Evolutionary conservation across 1,140 invertebrate species (phyloP), one percentile per base, ranked within the genome.

Genomic region (Delia radicum): DNA sequence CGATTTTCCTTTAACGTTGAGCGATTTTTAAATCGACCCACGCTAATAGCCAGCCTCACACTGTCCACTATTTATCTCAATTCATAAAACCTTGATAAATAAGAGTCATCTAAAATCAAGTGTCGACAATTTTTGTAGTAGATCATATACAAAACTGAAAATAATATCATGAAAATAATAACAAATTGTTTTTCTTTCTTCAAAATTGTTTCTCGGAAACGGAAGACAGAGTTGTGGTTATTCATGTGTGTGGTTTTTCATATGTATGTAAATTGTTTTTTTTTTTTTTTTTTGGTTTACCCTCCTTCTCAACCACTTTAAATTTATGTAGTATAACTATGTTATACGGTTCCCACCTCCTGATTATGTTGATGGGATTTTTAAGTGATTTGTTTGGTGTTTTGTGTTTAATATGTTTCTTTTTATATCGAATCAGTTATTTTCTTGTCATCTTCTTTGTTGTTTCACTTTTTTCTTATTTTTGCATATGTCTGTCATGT

Each of bases 331-430:
- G 33, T 0, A 2, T 37, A 10, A 10, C 13, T 13, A 37, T 55
- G 48, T 55, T 28, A 24, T 26, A 5, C 10, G 4, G n/a, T 4
- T 67, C 29, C 63, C 28, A 65, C 62, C 62, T 33, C 29, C 18
- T 33, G 65, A 69, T 69, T 69, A 69, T 69, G 65, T 33, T 37
- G 31, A 69, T 33, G 65, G 65, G 18, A 4, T 55, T 55, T 69
- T 69, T 69, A 69, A 69, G 65, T 69, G 65, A 69, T 69, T 69
- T 33, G 4, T 69, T 67, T 67, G 6, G 8, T 5, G 2, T 65
- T 65, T 63, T 27, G 3, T 67, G 15, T 15, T 37, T 37, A 37
- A 37, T 37, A 37, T 0, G 29, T 29, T n/a, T 28, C 6, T 10
- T 33, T 69, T 69, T 69, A 15, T 33, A 15, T 48, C 42, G 31